phyloP scores from a whole-genome alignment of 2,888 invertebrate species.

The Leptinotarsa rubiginosa region DNA sequence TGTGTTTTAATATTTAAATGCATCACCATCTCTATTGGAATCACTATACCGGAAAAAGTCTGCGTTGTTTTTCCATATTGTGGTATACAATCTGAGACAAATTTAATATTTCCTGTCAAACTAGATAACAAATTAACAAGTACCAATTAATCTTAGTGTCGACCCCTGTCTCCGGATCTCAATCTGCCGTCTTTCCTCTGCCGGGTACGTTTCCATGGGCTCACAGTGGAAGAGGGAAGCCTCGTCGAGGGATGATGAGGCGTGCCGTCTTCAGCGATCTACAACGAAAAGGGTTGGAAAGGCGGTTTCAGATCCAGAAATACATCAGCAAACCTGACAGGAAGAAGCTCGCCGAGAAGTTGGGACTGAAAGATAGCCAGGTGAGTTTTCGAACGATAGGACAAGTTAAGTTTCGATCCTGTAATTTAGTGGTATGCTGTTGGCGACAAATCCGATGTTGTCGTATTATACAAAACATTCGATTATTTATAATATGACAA shows the following conservation, averaged over 20 bases:
- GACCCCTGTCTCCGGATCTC: constrained; percentile 66
- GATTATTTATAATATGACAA: too few relatives aligned
- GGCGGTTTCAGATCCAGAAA: constrained; percentile 95
- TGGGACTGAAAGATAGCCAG: constrained; percentile 97
- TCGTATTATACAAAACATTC: too few relatives aligned
- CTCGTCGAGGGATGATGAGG: constrained; percentile 95
- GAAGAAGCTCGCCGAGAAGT: constrained; percentile 95
- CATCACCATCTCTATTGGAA: too few relatives aligned
- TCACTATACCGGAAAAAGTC: too few relatives aligned
- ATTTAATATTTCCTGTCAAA: neutral
- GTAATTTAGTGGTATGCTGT: too few relatives aligned
- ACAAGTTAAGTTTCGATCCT: too few relatives aligned
- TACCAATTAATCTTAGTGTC: constrained; percentile 60
- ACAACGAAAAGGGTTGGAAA: constrained; percentile 94
- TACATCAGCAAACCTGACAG: constrained; percentile 99
- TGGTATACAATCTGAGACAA: too few relatives aligned
- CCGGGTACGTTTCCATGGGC: constrained; percentile 85
- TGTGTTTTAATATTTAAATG: too few relatives aligned
- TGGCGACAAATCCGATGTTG: too few relatives aligned
- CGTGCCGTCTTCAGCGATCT: constrained; percentile 94
- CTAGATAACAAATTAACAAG: neutral
- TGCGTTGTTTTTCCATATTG: too few relatives aligned
- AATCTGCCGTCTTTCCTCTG: constrained; percentile 67
- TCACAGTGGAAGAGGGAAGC: constrained; percentile 90
- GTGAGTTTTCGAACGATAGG: constrained; percentile 69